Conservation (phyloP, 2,888 invertebrate genomes). For the Sarcophaga caerulescens region DNA sequence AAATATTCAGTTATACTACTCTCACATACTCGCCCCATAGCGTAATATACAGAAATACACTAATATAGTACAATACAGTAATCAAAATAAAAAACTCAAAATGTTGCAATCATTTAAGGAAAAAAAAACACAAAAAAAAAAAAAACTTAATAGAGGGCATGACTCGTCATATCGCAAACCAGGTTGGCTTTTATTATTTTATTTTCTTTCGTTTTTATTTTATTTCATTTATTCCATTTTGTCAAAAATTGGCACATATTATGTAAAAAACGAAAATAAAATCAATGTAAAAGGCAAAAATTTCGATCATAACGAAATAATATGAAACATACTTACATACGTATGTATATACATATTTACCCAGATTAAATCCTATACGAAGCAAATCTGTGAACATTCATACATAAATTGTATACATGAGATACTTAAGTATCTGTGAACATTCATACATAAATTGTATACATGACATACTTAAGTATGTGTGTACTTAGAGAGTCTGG, state of each 20-base stretch:
- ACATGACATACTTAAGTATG: too few species aligned
- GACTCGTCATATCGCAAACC: conserved; percentile 60
- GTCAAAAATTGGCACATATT: conserved; percentile 63
- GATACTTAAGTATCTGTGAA: too few species aligned
- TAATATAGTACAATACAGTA: not conserved
- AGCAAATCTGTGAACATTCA: not conserved
- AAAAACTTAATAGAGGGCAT: conserved; percentile 57
- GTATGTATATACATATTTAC: conserved; percentile 12
- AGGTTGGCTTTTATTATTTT: conserved; percentile 32
- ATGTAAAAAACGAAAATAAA: conserved; percentile 53
- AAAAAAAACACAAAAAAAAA: not conserved
- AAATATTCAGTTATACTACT: too few species aligned
- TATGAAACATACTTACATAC: not conserved
- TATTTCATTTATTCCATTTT: conserved; percentile 43
- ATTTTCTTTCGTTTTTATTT: conserved; percentile 1
- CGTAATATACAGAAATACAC: too few species aligned
- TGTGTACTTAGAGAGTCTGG: not conserved
- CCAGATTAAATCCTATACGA: conserved; percentile 35
- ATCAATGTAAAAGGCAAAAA: conserved; percentile 53
- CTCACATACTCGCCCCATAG: too few species aligned
- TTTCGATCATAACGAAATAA: conserved; percentile 6
- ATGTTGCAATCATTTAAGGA: conserved; percentile 52
- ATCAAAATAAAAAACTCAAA: conserved; percentile 38
- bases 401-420: too few species aligned
- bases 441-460: too few species aligned